These are phyloP conservation scores for Platycercus adscitus DNA, from an alignment of 2,113 vertebrate species.

Conservation along the genomic window DNA sequence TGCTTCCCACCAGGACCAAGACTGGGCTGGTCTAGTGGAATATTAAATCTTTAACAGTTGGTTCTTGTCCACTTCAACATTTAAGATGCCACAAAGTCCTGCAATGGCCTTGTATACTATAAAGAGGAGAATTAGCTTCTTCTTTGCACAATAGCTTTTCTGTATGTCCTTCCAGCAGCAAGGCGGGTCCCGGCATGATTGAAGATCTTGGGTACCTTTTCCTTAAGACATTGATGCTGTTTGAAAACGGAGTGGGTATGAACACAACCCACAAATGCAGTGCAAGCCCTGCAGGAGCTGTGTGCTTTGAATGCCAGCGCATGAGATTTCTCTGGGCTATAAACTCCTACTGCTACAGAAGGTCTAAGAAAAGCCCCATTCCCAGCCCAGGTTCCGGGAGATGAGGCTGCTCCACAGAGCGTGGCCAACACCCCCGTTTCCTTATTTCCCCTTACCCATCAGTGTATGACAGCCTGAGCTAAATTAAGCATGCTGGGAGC, in stretches of 20 bases:
- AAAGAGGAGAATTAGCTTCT: neutral
- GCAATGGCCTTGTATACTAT: neutral
- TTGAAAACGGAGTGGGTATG: neutral
- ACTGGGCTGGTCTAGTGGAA: neutral
- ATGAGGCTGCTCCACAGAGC: neutral
- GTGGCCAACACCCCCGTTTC: neutral
- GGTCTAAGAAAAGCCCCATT: neutral
- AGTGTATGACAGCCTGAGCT: neutral
- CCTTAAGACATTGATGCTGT: neutral
- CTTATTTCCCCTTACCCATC: neutral
- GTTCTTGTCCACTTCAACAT: neutral
- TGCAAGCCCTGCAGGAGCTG: neutral
- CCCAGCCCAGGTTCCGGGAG: neutral
- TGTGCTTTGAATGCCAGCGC: neutral
- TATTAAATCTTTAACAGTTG: neutral
- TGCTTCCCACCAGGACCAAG: neutral
- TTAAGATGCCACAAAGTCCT: neutral
- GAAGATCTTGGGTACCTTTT: neutral
- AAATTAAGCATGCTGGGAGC: conserved; percentile 13
- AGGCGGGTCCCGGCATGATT: neutral
- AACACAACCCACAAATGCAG: neutral
- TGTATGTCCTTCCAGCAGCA: neutral
- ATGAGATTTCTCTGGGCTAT: neutral
- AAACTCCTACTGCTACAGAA: neutral
- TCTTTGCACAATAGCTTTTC: neutral